Percentiles rank a stretch among this genome's conserved stretches.
Evolutionary conservation across 2,797 vertebrate genomes (phyloP).

Genomic region (Alcedo atthis): DNA sequence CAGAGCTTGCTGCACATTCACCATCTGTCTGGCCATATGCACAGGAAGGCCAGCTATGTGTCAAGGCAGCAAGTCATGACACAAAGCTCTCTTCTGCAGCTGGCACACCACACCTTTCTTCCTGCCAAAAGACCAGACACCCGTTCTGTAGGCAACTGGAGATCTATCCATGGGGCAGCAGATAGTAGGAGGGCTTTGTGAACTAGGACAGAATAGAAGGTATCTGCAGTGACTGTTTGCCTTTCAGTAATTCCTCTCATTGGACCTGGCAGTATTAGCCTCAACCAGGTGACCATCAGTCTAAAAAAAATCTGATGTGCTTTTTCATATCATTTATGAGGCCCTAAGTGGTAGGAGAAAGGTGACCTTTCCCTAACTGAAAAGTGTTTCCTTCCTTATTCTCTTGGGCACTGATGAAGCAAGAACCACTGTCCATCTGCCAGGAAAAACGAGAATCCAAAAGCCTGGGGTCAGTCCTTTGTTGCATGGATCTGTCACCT

Average conservation of each 20-base stretch:
- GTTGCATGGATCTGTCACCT: background rate
- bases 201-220: background rate
- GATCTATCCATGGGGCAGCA: background rate
- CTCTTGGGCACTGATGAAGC: background rate
- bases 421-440: background rate
- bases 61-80: background rate
- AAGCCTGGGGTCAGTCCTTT: background rate
- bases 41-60: background rate
- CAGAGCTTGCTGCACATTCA: background rate
- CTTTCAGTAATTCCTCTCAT: background rate
- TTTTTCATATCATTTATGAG: background rate
- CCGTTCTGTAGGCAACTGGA: background rate
- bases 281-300: background rate
- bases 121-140: background rate
- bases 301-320: background rate
- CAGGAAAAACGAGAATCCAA: background rate
- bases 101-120: background rate
- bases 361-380: background rate
- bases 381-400: background rate
- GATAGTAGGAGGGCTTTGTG: background rate
- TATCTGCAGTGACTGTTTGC: background rate
- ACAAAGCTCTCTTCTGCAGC: background rate
- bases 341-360: background rate
- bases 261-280: background rate
- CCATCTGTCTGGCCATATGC: background rate